Evolutionary conservation across 1,140 invertebrate species (phyloP).

Genomic region (Procambarus clarkii): DNA sequence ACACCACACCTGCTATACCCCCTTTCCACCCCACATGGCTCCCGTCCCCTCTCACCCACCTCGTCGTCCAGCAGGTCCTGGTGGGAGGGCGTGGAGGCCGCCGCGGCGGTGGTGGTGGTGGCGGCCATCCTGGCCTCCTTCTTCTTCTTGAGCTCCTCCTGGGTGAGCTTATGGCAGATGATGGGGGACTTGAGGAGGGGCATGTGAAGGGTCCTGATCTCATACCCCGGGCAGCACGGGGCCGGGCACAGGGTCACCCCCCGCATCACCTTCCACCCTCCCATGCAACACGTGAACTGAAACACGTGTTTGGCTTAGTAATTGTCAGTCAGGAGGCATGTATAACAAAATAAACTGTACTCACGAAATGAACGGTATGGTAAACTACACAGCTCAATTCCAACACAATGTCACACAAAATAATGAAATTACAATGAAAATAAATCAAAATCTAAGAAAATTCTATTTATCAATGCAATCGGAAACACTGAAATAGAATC

Average conservation of each 20-base stretch:
- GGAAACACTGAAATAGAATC: no score
- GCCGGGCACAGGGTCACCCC: conserved; percentile 63
- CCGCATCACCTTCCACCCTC: conserved; percentile 65
- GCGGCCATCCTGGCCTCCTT: conserved; percentile 5
- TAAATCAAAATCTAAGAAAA: no score
- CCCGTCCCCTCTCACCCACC: not conserved
- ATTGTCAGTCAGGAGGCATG: no score
- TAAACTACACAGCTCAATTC: no score
- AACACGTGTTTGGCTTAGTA: no score
- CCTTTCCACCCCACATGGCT: not conserved
- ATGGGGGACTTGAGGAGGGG: conserved; percentile 54
- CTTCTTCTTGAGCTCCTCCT: conserved; percentile 43
- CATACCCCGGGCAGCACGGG: conserved; percentile 67
- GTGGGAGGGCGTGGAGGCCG: not conserved
- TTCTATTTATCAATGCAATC: no score
- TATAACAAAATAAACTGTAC: no score
- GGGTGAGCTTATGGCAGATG: conserved; percentile 66
- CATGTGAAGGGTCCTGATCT: conserved; percentile 48
- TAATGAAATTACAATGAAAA: no score
- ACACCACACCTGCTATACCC: not conserved
- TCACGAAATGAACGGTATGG: no score
- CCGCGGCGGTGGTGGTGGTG: not conserved
- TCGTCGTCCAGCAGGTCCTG: not conserved
- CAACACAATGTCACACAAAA: no score
- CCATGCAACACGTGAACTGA: conserved; percentile 71